Evolutionary conservation across 2,113 vertebrate species (phyloP).

Genomic region (Sylvia atricapilla): DNA sequence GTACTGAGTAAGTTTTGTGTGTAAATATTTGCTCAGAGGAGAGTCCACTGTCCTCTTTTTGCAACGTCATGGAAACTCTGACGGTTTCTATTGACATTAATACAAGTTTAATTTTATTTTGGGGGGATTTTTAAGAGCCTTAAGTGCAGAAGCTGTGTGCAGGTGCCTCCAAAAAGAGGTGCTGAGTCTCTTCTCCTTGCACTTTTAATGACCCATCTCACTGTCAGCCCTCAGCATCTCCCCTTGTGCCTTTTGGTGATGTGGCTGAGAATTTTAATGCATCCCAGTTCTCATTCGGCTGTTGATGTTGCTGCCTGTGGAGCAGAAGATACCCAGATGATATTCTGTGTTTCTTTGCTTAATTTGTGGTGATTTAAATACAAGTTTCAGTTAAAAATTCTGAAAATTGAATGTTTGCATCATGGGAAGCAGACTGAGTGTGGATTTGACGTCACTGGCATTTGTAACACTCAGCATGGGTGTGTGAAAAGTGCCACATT

Average conservation of each 20-base stretch:
- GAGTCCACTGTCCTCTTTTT: neutral
- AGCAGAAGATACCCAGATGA: neutral
- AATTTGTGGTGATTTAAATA: neutral
- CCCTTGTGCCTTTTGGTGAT: constrained; percentile 78
- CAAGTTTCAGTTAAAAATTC: neutral
- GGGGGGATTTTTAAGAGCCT: too few relatives aligned
- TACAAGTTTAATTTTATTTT: neutral
- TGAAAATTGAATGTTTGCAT: too few relatives aligned
- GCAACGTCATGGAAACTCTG: neutral
- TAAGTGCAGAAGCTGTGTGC: neutral
- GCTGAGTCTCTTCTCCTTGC: constrained; percentile 16
- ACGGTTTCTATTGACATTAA: neutral
- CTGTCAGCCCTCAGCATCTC: constrained; percentile 71
- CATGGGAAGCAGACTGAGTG: too few relatives aligned
- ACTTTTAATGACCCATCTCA: constrained; percentile 69
- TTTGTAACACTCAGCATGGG: too few relatives aligned
- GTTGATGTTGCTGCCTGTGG: neutral
- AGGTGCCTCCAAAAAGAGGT: neutral
- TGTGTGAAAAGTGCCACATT: too few relatives aligned
- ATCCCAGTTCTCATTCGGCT: constrained; percentile 73
- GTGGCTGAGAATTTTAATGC: constrained; percentile 84
- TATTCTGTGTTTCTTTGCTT: neutral
- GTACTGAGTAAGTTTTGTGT: neutral
- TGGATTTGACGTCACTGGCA: too few relatives aligned
- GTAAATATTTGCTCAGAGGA: neutral